Base-by-base conservation (phyloP, 2,797 vertebrate genomes). In the Diceros bicornis region DNA sequence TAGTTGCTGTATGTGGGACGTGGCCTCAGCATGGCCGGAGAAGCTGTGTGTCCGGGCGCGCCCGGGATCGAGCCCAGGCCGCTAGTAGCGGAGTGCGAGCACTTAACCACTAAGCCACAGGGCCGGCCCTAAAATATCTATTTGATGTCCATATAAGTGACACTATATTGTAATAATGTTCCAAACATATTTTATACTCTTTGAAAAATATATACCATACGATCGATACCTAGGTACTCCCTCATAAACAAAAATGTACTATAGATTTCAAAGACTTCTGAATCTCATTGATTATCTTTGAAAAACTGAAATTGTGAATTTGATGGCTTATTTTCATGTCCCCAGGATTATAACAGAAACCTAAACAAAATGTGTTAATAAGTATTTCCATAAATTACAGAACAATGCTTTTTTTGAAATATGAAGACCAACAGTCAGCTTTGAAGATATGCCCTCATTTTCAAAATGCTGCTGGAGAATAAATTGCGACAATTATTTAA, bases 401-500 rank as follows among this genome's bases (percentile, higher is more conserved):
- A 17, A 68, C 44, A 18, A 10, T 71, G 1, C 2, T 29, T 89
- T 23, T 2, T 83, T 20, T 20, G 34, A 1, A 83, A 61, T 47
- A 59, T 50, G 2, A 89, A 41, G 25, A 78, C 4, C 14, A 66
- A 41, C 12, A 71, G 11, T 20, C 16, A 75, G 29, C 34, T 94
- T 97, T 97, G 27, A 32, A 23, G 66, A 0, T 17, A 3, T 69
- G 27, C 1, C 23, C 81, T 79, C 18, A 75, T 97, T 66, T 89
- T 85, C 7, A 61, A 82, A 16, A 18, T 92, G 13, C 0, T 96
- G 61, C 75, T 41, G 2, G 21, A 9, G 8, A 64, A 34, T 69
- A 68, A 94, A 87, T 0, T 5, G 2, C 12, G 78, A 23, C 4
- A 89, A 32, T 85, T 6, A 89, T 94, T 97, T 96, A 95, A 97